A percentile compares a stretch with the other conserved stretches of the same genome.
Evolutionary conservation across 2,888 invertebrate genomes (phyloP).

Genomic region (Enchytraeus crypticus): DNA sequence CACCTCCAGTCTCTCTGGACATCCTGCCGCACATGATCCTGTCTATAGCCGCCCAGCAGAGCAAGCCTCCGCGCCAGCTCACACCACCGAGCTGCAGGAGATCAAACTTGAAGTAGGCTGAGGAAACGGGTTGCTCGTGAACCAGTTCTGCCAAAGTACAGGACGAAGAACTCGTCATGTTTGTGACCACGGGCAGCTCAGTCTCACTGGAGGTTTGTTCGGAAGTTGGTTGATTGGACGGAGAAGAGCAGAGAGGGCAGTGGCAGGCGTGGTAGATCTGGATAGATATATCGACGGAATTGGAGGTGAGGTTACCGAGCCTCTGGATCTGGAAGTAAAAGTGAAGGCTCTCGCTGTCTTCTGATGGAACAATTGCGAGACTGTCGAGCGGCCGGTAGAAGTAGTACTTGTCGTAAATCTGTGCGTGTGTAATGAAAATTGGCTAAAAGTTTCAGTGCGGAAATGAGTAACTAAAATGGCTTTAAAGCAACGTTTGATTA

Average conservation of each 20-base stretch:
- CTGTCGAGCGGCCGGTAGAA: conserved; percentile 6
- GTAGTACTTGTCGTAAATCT: conserved; percentile 1
- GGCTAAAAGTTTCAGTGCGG: no score
- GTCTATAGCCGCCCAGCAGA: conserved; percentile 15
- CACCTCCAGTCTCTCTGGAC: background rate
- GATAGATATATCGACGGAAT: conserved; percentile 6
- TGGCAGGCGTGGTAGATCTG: conserved; percentile 7
- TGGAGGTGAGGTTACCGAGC: background rate
- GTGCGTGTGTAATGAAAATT: no score
- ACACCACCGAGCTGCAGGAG: conserved; percentile 16
- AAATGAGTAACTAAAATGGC: no score
- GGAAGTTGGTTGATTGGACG: no score
- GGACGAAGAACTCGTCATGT: no score
- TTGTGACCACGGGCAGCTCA: background rate
- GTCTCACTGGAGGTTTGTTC: background rate
- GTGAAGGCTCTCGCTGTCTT: background rate
- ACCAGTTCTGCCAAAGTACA: conserved; percentile 1
- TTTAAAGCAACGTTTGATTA: no score
- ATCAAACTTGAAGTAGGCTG: conserved; percentile 9
- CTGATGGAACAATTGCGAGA: conserved; percentile 5
- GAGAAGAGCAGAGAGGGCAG: no score
- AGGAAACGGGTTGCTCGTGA: conserved; percentile 6
- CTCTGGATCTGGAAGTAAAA: conserved; percentile 6
- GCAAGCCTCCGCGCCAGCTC: conserved; percentile 5
- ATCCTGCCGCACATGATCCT: conserved; percentile 12